phyloP scores from a whole-genome alignment of 1,140 invertebrate genomes.

The Epicauta chinensis region DNA sequence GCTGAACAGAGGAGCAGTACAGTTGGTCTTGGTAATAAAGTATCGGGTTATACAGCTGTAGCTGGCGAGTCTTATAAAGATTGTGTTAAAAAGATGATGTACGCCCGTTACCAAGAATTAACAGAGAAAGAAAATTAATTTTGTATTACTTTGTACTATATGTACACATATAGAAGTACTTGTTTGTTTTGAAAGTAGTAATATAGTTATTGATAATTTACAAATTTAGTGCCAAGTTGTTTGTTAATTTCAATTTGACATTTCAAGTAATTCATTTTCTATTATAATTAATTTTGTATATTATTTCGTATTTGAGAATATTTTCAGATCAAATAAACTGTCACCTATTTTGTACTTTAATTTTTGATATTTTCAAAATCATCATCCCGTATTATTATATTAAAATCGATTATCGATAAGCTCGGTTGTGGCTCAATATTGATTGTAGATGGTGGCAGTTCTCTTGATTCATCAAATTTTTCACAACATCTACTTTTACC shows the following conservation, averaged over 20 bases:
- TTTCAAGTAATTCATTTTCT: neutral
- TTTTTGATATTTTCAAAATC: slow-evolving; percentile 26
- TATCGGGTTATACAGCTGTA: slow-evolving; percentile 63
- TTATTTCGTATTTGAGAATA: slow-evolving; percentile 3
- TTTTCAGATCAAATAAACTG: slow-evolving; percentile 5
- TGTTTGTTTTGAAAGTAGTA: no score
- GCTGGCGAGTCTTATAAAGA: slow-evolving; percentile 85
- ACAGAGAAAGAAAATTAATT: slow-evolving; percentile 45
- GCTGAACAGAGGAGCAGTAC: slow-evolving; percentile 59
- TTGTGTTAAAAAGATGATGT: slow-evolving; percentile 87
- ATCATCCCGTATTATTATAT: slow-evolving; percentile 54
- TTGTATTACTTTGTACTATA: neutral
- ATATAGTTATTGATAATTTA: slow-evolving; percentile 1
- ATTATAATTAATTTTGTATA: slow-evolving; percentile 3
- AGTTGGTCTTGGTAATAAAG: slow-evolving; percentile 69
- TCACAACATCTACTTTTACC: slow-evolving; percentile 27
- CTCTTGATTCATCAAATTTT: slow-evolving; percentile 21
- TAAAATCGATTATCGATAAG: slow-evolving; percentile 67
- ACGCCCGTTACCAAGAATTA: slow-evolving; percentile 73
- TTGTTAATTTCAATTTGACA: neutral
- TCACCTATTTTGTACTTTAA: slow-evolving; percentile 20
- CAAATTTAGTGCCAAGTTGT: slow-evolving; percentile 1
- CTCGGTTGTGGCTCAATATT: slow-evolving; percentile 49
- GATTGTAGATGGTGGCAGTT: slow-evolving; percentile 30
- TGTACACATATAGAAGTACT: neutral